Evolutionary conservation across 2,113 vertebrate species (phyloP).

Genomic region (Regulus satrapa): DNA sequence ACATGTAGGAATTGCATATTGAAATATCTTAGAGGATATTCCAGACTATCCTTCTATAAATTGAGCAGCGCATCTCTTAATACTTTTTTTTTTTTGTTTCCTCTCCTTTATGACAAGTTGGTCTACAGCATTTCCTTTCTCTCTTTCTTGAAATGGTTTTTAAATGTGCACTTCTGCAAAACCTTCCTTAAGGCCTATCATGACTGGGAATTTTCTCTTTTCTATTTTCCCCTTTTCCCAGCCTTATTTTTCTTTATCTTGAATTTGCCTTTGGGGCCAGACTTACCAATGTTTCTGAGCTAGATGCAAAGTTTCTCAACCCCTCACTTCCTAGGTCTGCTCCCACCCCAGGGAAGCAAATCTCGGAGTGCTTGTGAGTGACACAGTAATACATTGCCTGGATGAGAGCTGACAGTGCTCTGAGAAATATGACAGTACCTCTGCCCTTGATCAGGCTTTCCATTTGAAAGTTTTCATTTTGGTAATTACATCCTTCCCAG

Average conservation of each 20-base stretch:
- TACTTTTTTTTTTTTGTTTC: not conserved
- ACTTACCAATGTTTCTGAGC: not conserved
- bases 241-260: not conserved
- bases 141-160: not conserved
- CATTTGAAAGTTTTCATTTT: slow-evolving; percentile 58
- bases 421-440: slow-evolving; percentile 41
- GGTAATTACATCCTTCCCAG: slow-evolving; percentile 60
- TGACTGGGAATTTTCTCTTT: not conserved
- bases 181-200: not conserved
- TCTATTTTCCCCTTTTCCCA: not conserved
- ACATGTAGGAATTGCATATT: not conserved
- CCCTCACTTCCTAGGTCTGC: not conserved
- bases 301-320: not conserved
- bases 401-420: slow-evolving; percentile 27
- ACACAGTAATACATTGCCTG: not conserved
- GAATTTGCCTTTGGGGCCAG: not conserved
- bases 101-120: not conserved
- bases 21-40: not conserved
- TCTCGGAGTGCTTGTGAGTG: not conserved
- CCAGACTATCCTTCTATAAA: not conserved
- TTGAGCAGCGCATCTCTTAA: not conserved
- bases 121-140: not conserved
- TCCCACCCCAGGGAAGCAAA: not conserved
- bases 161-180: not conserved
- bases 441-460: slow-evolving; percentile 44